A percentile compares a stretch with the other conserved stretches of the same genome.
Conservation (phyloP, 2,113 vertebrate species). For the Nymphicus hollandicus region DNA sequence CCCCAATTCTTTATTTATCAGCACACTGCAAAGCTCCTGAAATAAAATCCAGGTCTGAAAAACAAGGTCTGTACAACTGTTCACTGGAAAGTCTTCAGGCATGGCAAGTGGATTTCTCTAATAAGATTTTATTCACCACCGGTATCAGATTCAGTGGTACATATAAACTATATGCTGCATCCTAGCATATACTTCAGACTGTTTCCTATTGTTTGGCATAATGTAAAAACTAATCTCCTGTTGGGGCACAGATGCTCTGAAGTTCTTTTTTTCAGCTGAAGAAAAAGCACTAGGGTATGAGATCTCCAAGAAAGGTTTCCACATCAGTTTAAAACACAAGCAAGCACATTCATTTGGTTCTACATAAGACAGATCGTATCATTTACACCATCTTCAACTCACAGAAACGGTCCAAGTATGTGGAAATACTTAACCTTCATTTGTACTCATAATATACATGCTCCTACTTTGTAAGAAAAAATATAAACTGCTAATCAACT, state of each 20-base stretch:
- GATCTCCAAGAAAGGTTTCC: not conserved
- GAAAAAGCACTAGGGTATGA: not conserved
- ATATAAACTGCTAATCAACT: not conserved
- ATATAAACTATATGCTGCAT: slow-evolving; percentile 22
- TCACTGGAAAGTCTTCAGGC: slow-evolving; percentile 57
- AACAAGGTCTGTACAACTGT: slow-evolving; percentile 64
- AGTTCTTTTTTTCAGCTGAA: not conserved
- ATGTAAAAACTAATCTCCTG: slow-evolving; percentile 23
- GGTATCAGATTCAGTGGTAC: slow-evolving; percentile 48
- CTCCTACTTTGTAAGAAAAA: not conserved
- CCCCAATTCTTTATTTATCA: slow-evolving; percentile 44
- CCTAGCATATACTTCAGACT: slow-evolving; percentile 5
- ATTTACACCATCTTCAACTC: not conserved
- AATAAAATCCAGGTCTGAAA: slow-evolving; percentile 67
- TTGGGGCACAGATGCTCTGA: not conserved
- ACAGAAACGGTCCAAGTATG: not conserved
- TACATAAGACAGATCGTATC: not conserved
- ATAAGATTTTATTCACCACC: slow-evolving; percentile 64
- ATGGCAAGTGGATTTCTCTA: slow-evolving; percentile 54
- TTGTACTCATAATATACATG: not conserved
- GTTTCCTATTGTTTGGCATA: slow-evolving; percentile 12
- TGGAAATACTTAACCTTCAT: not conserved
- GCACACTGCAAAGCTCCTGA: slow-evolving; percentile 34
- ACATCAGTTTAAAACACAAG: slow-evolving; percentile 12
- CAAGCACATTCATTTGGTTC: not conserved